A percentile compares a stretch with the other conserved stretches of the same genome.
Conservation (phyloP, 1,140 invertebrate genomes). For the Dysdera silvatica region DNA sequence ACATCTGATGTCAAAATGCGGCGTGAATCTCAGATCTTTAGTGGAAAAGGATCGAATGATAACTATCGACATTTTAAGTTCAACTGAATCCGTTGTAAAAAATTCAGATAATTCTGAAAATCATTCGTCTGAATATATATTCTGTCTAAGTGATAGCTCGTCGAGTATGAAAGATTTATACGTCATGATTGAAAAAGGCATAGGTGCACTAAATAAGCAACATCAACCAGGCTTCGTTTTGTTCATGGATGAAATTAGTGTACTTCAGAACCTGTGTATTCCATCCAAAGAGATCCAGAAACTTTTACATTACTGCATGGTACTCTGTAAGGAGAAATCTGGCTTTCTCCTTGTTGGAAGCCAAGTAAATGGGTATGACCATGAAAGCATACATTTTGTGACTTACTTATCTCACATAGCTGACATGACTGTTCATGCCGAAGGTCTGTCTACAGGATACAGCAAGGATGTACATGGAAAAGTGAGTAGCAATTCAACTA, state of each 20-base stretch:
- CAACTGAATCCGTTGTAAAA: conserved; percentile 1
- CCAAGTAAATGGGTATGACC: not conserved
- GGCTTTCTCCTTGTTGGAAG: not conserved
- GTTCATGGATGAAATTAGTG: conserved; percentile 16
- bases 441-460: conserved; percentile 10
- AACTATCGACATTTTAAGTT: not conserved
- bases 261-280: not conserved
- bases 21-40: conserved; percentile 1
- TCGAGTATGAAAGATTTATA: conserved; percentile 8
- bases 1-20: conserved; percentile 4
- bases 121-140: not conserved
- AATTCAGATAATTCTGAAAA: not conserved
- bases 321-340: not conserved
- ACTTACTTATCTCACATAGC: not conserved
- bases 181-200: not conserved
- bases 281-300: not conserved
- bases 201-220: not conserved
- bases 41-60: not conserved
- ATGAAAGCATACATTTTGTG: not conserved
- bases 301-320: not conserved
- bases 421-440: conserved; percentile 2
- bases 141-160: not conserved
- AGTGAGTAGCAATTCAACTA: too few relatives aligned
- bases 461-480: conserved; percentile 19
- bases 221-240: not conserved